A percentile compares a stretch with the other conserved stretches of the same genome.
Conservation (phyloP, 92 coral and sea anemone species). For the Blastomussa wellsi region DNA sequence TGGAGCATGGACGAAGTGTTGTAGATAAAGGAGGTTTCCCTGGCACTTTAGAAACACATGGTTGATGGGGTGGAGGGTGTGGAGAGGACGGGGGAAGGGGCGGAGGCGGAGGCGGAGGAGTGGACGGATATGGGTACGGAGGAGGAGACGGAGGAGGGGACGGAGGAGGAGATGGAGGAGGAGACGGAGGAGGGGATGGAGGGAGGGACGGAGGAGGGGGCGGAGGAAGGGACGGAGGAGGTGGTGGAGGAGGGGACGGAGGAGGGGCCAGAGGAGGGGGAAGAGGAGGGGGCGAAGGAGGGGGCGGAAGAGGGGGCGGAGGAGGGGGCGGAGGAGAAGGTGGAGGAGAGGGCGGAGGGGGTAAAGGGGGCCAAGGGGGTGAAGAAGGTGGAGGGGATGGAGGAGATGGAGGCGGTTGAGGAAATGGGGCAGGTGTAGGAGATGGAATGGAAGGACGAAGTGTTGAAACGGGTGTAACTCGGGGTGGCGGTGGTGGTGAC, state of each 20-base stretch:
- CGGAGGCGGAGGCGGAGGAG: neutral
- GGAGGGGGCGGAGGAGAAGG: neutral
- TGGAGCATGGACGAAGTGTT: conserved; percentile 5
- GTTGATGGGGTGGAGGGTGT: neutral
- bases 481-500: neutral
- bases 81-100: neutral
- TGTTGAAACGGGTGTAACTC: neutral
- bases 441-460: conserved; percentile 7
- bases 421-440: neutral
- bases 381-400: neutral
- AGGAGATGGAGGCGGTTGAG: conserved; percentile 13
- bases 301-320: conserved; percentile 15
- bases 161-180: neutral
- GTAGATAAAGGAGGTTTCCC: neutral
- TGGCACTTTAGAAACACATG: neutral
- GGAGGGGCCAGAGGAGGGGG: conserved; percentile 21
- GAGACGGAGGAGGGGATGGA: neutral
- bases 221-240: conserved; percentile 2
- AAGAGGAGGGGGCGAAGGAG: conserved; percentile 15
- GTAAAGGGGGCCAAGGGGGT: neutral
- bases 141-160: neutral
- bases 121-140: neutral
- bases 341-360: conserved; percentile 2
- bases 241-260: conserved; percentile 2
- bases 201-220: neutral